Conservation (phyloP, 2,113 vertebrate genomes). For the Rhinoderma darwinii region DNA sequence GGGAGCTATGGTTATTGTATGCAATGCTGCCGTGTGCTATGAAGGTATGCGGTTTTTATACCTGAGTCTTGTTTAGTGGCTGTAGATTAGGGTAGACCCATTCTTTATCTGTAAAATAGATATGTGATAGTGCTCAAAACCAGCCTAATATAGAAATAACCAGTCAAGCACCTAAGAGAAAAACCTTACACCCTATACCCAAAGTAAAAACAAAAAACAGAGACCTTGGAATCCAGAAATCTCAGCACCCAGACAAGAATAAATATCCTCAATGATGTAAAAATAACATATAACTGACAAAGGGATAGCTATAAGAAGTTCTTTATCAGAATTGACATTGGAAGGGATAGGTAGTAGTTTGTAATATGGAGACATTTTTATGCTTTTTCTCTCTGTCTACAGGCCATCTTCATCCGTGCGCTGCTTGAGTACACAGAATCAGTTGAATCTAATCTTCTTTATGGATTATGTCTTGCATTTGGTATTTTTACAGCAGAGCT, state of each 20-base stretch:
- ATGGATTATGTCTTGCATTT: conserved; percentile 73
- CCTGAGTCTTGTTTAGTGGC: background rate
- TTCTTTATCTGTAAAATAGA: background rate
- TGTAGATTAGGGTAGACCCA: background rate
- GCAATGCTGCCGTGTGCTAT: background rate
- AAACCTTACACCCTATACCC: no score
- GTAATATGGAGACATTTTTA: background rate
- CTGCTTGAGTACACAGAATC: conserved; percentile 78
- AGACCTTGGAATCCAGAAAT: background rate
- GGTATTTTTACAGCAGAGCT: conserved; percentile 77
- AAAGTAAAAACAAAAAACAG: background rate
- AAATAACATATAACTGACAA: background rate
- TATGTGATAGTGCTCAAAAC: background rate
- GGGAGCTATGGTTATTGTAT: no score
- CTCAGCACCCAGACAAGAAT: background rate
- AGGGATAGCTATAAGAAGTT: background rate
- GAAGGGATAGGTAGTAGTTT: background rate
- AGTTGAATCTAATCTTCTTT: conserved; percentile 64
- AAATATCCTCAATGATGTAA: background rate
- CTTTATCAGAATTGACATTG: background rate
- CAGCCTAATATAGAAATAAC: background rate
- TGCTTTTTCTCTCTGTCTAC: background rate
- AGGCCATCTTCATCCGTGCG: conserved; percentile 77
- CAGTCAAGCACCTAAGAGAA: background rate
- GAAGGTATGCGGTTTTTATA: background rate